phyloP scores from a whole-genome alignment of 2,113 vertebrate species.

The Ariopsis seemanni region DNA sequence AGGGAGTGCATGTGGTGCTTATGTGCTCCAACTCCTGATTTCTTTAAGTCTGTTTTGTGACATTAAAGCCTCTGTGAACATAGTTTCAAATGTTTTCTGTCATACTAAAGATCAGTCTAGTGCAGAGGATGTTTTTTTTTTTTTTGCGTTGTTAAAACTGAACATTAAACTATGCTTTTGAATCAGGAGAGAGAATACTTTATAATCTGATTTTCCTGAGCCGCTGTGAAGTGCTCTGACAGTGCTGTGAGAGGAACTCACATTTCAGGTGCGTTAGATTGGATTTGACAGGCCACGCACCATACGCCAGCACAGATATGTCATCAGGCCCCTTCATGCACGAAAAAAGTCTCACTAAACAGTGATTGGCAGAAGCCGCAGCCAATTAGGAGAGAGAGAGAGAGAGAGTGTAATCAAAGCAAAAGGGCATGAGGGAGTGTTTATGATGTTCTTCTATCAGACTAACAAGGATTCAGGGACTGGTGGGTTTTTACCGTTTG shows the following conservation, averaged over 20 bases:
- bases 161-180: neutral
- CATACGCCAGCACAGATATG: neutral
- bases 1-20: neutral
- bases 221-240: neutral
- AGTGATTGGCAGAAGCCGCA: neutral
- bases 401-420: neutral
- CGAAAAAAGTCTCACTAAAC: neutral
- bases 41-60: neutral
- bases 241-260: neutral
- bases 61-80: neutral
- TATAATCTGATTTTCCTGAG: neutral
- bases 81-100: neutral
- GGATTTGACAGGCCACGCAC: neutral
- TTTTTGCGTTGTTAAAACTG: neutral
- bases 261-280: neutral
- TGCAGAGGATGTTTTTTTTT: neutral
- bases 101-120: neutral
- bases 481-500: neutral
- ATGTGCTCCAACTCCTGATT: neutral
- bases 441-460: neutral
- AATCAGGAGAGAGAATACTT: neutral
- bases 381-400: neutral
- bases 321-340: neutral
- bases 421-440: neutral
- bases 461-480: neutral